These are phyloP conservation scores for Coreoperca whiteheadi DNA, from an alignment of 2,113 vertebrate genomes.

Conservation along the genomic window DNA sequence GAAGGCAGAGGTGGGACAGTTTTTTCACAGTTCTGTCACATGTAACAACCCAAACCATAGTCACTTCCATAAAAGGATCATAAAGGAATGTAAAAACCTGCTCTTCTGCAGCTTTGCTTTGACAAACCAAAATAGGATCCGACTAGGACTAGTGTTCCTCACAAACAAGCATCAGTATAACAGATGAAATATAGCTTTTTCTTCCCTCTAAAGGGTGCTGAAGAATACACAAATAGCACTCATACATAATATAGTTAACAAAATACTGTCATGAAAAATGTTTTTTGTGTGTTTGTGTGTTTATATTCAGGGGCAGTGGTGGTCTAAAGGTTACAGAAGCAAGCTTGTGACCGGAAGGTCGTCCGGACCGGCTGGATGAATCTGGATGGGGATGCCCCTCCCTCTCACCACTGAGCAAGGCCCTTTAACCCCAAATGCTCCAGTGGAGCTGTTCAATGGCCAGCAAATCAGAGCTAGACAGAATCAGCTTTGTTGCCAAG, in stretches of 20 bases:
- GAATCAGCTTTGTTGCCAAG: too few species aligned
- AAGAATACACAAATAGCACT: slow-evolving; percentile 52
- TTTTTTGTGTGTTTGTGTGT: slow-evolving; percentile 28
- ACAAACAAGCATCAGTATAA: slow-evolving; percentile 52
- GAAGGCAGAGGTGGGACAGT: slow-evolving; percentile 43
- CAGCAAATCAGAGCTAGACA: too few species aligned
- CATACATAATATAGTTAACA: slow-evolving; percentile 15
- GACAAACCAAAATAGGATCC: slow-evolving; percentile 70
- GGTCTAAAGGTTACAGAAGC: too few species aligned
- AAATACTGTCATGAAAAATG: slow-evolving; percentile 38
- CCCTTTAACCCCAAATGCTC: too few species aligned
- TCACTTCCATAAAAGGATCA: slow-evolving; percentile 57
- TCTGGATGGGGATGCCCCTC: too few species aligned
- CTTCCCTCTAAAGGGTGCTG: slow-evolving; percentile 34
- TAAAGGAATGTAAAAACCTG: slow-evolving; percentile 53
- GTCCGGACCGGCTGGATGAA: too few species aligned
- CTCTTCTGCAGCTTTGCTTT: slow-evolving; percentile 65
- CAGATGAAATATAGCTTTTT: slow-evolving; percentile 51
- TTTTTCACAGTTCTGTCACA: slow-evolving; percentile 51
- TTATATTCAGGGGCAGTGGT: not conserved
- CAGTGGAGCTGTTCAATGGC: too few species aligned
- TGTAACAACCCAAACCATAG: slow-evolving; percentile 44
- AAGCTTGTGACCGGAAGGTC: too few species aligned
- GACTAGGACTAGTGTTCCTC: slow-evolving; percentile 40
- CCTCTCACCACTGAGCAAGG: too few species aligned